A percentile compares a stretch with the other conserved stretches of the same genome.
Conservation (phyloP, 2,797 vertebrate genomes). For the Dermochelys coriacea region DNA sequence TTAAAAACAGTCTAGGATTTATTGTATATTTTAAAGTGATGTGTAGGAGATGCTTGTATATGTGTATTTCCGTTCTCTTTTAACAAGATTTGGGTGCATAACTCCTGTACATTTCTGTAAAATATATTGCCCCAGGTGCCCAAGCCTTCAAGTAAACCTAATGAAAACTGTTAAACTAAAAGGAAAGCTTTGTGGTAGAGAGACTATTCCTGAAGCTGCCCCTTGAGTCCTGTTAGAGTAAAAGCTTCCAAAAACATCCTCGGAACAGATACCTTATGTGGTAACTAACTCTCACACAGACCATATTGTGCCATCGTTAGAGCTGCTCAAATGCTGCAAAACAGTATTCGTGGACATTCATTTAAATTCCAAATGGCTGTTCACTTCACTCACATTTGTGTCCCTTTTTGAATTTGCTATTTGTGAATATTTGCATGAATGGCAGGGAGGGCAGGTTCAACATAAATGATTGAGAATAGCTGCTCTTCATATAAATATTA, state of each 20-base stretch:
- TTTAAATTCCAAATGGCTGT: background rate
- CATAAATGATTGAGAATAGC: background rate
- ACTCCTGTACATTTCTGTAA: background rate
- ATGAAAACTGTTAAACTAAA: background rate
- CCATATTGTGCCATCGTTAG: background rate
- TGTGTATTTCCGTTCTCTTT: background rate
- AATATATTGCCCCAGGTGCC: no score
- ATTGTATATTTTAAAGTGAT: background rate
- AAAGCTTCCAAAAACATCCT: background rate
- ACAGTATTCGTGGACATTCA: fast-evolving
- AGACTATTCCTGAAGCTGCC: background rate
- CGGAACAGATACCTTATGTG: background rate
- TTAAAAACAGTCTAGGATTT: background rate
- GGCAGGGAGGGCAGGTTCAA: background rate
- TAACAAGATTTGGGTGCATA: background rate
- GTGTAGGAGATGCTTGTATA: background rate
- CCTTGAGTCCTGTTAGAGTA: background rate
- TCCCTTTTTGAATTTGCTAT: background rate
- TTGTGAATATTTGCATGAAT: background rate
- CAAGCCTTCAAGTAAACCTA: background rate
- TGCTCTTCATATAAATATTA: background rate
- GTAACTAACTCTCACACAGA: background rate
- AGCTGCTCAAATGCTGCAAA: background rate
- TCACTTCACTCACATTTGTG: background rate
- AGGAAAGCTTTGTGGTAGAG: background rate